Base-by-base conservation (phyloP, 2,888 invertebrate genomes). In the Habrosyne pyritoides region DNA sequence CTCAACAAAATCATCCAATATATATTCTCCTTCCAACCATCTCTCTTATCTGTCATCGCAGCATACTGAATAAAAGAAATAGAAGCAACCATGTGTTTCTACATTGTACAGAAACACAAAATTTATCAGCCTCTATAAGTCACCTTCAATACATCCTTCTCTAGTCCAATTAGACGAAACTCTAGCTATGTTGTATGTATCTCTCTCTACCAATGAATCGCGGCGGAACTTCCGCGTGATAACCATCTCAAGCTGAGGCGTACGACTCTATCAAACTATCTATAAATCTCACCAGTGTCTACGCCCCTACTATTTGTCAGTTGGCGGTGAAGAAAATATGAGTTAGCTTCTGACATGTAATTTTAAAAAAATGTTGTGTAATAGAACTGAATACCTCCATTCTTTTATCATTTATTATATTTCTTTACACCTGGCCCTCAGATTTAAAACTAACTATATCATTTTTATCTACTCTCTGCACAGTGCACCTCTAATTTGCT, bases 211-310 rank as follows among this genome's bases (percentile, higher is more conserved):
- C 18, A 33, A 33, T 33, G n/a, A n/a, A 8, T 33, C 2, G 18
- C 8, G 4, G 24, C 24, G 18, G 42, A 42, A 42, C 42, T 42
- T 42, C 42, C 42, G 28, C 18, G 50, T 30, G 10, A 30, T 50
- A 50, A 28, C 50, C 12, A 30, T 50, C 50, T 30, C 8, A 10
- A 50, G 30, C 18, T 28, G 18, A 4, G 10, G 26, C 50, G n/a
- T 8, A 21, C 14, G 50, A 30, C 4, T 28, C 30, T 50, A 28
- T 50, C 30, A 50, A 50, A 28, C 21, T 28, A 28, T 50, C 50
- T 12, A 50, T 28, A 50, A 28, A 50, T 50, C 50, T 50, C 50
- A 50, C 12, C 24, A 50, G 28, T 30, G 10, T 6, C 50, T 28
- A 21, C 3, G 8, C 28, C 21, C 50, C 28, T 50, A 50, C 50